Percentiles rank a stretch among this genome's conserved stretches.
phyloP scores from a whole-genome alignment of 2,113 vertebrate species.

The Canis aureus region DNA sequence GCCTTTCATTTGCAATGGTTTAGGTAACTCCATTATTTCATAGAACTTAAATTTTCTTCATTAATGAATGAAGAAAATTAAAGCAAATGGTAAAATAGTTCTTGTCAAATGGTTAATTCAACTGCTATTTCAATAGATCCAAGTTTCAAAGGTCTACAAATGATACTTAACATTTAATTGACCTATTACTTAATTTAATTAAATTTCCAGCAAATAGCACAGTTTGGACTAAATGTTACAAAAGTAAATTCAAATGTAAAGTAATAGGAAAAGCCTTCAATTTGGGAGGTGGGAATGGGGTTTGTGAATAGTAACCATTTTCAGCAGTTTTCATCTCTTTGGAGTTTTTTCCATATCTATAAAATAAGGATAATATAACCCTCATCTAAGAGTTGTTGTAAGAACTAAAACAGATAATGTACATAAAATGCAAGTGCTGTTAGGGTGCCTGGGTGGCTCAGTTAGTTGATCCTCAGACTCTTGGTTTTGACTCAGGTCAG shows the following conservation, averaged over 20 bases:
- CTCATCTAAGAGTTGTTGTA: not conserved
- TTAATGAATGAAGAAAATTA: conserved; percentile 57
- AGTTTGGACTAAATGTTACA: not conserved
- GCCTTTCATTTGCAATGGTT: not conserved
- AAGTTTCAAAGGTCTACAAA: conserved; percentile 35
- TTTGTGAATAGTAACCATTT: not conserved
- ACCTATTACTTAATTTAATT: conserved; percentile 27
- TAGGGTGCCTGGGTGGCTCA: not conserved
- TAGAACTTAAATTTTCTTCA: conserved; percentile 39
- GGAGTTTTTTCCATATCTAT: not conserved
- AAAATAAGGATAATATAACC: not conserved
- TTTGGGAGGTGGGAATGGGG: not conserved
- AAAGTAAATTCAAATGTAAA: conserved; percentile 40
- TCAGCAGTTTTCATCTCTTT: not conserved
- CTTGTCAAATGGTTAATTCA: conserved; percentile 46
- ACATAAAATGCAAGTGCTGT: not conserved
- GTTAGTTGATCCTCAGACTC: not conserved
- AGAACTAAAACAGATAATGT: not conserved
- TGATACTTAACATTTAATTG: conserved; percentile 55
- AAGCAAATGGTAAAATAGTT: conserved; percentile 33
- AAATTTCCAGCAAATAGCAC: conserved; percentile 35
- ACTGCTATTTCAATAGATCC: not conserved
- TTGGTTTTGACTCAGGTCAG: not conserved
- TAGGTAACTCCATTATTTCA: conserved; percentile 27
- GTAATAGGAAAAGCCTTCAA: not conserved